Conservation (phyloP, 2,113 vertebrate genomes). For the Ceratotherium simum region DNA sequence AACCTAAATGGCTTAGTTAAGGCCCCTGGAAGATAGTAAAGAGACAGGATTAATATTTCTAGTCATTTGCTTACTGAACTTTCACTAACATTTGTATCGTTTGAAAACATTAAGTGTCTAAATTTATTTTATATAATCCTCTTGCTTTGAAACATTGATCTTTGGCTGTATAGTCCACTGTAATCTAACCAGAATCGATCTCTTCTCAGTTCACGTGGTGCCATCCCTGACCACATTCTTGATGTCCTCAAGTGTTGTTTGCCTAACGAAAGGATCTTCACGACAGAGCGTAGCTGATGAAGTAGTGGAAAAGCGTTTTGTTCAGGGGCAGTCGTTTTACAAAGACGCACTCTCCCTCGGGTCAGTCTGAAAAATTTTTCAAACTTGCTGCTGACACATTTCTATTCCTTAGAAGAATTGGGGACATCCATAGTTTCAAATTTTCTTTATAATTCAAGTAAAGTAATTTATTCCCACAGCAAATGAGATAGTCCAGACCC, state of each 20-base stretch:
- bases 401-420: neutral
- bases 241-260: neutral
- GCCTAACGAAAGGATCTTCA: neutral
- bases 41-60: neutral
- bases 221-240: neutral
- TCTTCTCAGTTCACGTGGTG: neutral
- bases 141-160: slow-evolving; percentile 27
- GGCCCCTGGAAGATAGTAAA: neutral
- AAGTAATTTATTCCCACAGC: neutral
- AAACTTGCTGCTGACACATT: slow-evolving; percentile 12
- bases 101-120: slow-evolving; percentile 14
- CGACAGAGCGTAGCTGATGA: neutral
- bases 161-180: neutral
- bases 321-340: neutral
- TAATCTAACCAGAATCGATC: slow-evolving; percentile 33
- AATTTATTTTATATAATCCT: slow-evolving; percentile 29
- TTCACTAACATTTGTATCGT: neutral
- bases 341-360: neutral
- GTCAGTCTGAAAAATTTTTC: neutral
- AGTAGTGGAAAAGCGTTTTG: neutral
- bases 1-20: neutral
- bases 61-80: neutral
- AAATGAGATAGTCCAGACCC: neutral
- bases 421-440: neutral
- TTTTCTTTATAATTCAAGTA: slow-evolving; percentile 51